Evolutionary conservation across 2,797 vertebrate species (phyloP), one percentile per base, ranked within the genome.

Genomic region (Ciconia nigra): DNA sequence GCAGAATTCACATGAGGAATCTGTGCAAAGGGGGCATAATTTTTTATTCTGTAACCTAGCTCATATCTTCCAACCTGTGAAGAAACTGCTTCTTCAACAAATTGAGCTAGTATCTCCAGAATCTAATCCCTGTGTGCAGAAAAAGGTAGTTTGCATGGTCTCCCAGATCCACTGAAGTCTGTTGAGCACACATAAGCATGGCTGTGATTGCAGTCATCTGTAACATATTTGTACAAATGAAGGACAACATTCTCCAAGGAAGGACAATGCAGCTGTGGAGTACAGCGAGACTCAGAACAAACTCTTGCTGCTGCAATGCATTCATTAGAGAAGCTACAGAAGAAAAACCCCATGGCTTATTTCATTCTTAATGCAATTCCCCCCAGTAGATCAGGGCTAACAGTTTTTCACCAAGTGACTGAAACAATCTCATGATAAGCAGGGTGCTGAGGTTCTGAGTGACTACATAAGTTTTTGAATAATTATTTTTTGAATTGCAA

Each of bases 171-270:
- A 3, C 10, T 11, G n/a, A 47, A 35, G 39, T 4, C n/a, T 44
- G 35, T 8, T 18, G 22, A 31, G 10, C 22, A 19, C 37, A 70
- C 12, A 1, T 2, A n/a, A 42, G 47, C 16, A 7, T 0, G 24
- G 55, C 54, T 67, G 58, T 10, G 44, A 44, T 2, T 29, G 37
- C 54, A 66, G 42, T 13, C 58, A 19, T 0, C 11, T 7, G 28
- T 24, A 57, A 46, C 16, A 4, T 2, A 1, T 28, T 33, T n/a
- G 65, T n/a, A 28, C 42, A 46, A 49, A n/a, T 6, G 24, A 80
- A 81, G 47, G 37, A 29, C 21, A 31, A 13, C 18, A 2, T 70
- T 39, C 42, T 77, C n/a, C 63, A 41, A 44, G 33, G 63, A 25
- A 66, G 41, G 47, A 29, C 44, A n/a, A 37, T 0, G 10, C 47